phyloP scores from a whole-genome alignment of 2,113 vertebrate species.

The Okapia johnstoni region DNA sequence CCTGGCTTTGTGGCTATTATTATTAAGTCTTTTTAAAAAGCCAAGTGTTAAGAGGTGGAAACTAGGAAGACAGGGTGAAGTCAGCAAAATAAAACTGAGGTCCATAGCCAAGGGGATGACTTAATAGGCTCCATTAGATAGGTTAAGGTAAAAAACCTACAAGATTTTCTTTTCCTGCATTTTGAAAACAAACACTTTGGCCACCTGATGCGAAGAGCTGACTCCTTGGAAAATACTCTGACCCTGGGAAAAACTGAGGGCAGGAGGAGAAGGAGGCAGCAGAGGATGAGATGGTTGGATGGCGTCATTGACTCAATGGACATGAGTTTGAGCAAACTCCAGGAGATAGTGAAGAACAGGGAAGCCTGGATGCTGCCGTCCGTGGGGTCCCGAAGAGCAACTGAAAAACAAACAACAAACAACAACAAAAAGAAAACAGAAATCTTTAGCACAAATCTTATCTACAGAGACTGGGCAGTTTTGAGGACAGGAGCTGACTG shows the following conservation, averaged over 20 bases:
- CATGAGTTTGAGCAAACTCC: background rate
- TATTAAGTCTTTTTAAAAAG: conserved; percentile 7
- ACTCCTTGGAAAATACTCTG: background rate
- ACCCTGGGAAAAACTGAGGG: background rate
- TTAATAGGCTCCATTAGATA: background rate
- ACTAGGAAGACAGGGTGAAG: background rate
- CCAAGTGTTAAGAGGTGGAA: background rate
- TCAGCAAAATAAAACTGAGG: background rate
- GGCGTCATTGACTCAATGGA: background rate
- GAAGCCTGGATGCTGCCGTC: background rate
- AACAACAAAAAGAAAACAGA: background rate
- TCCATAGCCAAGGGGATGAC: background rate
- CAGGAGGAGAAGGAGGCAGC: background rate
- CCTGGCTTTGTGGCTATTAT: conserved; percentile 14
- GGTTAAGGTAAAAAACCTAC: background rate
- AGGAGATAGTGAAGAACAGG: background rate
- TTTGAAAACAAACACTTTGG: background rate
- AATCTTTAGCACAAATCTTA: background rate
- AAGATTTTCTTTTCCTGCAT: background rate
- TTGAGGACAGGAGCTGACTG: background rate
- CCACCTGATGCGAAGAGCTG: background rate
- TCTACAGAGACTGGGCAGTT: background rate
- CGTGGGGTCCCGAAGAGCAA: background rate
- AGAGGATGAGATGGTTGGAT: background rate
- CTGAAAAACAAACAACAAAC: background rate